These are phyloP conservation scores for Araneus ventricosus DNA, from an alignment of 1,140 invertebrate species.

Conservation along the genomic window DNA sequence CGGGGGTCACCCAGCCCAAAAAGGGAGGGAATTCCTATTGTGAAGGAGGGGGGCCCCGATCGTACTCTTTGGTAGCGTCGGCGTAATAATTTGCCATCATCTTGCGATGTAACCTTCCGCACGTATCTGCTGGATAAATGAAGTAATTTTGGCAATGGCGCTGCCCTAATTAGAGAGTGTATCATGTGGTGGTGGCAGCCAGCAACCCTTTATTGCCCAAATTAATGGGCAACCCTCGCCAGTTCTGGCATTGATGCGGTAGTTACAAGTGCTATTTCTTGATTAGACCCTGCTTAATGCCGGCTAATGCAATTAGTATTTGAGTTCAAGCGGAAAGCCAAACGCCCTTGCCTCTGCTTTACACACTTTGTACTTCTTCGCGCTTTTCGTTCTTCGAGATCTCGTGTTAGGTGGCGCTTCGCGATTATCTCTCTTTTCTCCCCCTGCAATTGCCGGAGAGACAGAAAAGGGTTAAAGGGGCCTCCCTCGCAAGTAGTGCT, in stretches of 20 bases:
- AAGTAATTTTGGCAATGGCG: slow-evolving; percentile 72
- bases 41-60: slow-evolving; percentile 28
- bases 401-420: background rate
- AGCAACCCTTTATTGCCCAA: slow-evolving; percentile 74
- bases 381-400: slow-evolving; percentile 37
- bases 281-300: slow-evolving; percentile 71
- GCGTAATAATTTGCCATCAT: slow-evolving; percentile 71
- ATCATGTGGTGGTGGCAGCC: slow-evolving; percentile 71
- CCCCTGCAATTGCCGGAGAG: slow-evolving; percentile 18
- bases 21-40: slow-evolving; percentile 5
- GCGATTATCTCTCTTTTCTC: slow-evolving; percentile 51
- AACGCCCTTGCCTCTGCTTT: slow-evolving; percentile 63
- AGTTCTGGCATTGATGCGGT: slow-evolving; percentile 65
- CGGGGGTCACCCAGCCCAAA: background rate
- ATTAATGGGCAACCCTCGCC: slow-evolving; percentile 68
- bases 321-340: slow-evolving; percentile 71
- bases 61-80: slow-evolving; percentile 63
- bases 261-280: slow-evolving; percentile 75
- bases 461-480: slow-evolving; percentile 36
- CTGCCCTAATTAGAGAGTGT: slow-evolving; percentile 71
- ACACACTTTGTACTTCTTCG: slow-evolving; percentile 69
- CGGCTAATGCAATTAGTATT: slow-evolving; percentile 72
- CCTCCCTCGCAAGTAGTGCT: background rate
- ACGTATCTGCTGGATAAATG: slow-evolving; percentile 70
- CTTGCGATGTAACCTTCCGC: slow-evolving; percentile 61